These are phyloP conservation scores for Sminthurinus signatus DNA, from an alignment of 1,140 invertebrate genomes.

Conservation along the genomic window DNA sequence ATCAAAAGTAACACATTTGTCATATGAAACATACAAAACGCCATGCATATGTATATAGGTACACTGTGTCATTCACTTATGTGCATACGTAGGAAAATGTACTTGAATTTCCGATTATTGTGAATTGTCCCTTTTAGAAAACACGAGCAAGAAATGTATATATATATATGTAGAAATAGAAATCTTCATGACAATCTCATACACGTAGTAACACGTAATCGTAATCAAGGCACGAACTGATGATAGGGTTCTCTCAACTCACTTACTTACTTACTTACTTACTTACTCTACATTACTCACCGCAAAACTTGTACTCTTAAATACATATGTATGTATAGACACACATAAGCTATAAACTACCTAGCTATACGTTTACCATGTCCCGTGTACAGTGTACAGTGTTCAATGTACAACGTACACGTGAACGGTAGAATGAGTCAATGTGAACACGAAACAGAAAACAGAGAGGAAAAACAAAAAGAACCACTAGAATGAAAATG, in stretches of 20 bases:
- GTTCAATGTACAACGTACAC: too few species aligned
- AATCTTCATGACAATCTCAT: constrained; percentile 1
- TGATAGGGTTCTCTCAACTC: not conserved
- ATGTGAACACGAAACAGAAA: too few species aligned
- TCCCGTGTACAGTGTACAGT: not conserved
- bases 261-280: not conserved
- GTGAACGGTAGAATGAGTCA: too few species aligned
- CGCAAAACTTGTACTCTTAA: not conserved
- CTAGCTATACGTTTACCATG: not conserved
- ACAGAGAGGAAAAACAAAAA: too few species aligned
- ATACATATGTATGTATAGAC: not conserved
- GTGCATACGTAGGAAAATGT: too few species aligned
- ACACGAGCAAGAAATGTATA: too few species aligned
- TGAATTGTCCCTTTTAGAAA: not conserved
- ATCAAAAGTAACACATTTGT: too few species aligned
- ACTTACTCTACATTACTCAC: not conserved
- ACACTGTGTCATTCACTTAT: too few species aligned
- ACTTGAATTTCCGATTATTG: not conserved
- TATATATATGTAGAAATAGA: too few species aligned
- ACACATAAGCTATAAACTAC: not conserved
- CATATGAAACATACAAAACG: too few species aligned
- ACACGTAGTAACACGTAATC: not conserved
- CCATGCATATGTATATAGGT: too few species aligned
- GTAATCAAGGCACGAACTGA: constrained; percentile 6
- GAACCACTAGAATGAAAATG: too few species aligned